phyloP scores from a whole-genome alignment of 2,113 vertebrate species.

The Paedocypris sp. region DNA sequence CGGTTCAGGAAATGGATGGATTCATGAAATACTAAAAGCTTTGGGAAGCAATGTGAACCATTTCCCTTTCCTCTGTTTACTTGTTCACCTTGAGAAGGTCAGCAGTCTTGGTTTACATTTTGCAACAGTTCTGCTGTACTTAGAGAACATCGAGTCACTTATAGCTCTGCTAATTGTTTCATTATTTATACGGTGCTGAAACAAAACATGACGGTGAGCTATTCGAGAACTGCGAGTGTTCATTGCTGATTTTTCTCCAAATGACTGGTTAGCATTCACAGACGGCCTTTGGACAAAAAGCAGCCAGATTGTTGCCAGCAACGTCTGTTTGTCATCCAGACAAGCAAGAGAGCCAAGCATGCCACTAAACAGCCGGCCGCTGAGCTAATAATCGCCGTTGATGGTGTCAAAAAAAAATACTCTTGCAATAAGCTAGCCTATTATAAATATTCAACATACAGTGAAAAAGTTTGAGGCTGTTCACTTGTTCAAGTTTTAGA shows the following conservation, averaged over 20 bases:
- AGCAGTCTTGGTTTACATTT: background rate
- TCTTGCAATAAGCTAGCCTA: no score
- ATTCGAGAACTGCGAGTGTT: conserved; percentile 46
- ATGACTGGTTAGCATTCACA: conserved; percentile 42
- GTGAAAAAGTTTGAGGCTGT: no score
- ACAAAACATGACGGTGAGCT: conserved; percentile 12
- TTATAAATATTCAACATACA: no score
- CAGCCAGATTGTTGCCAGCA: conserved; percentile 9
- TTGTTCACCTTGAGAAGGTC: background rate
- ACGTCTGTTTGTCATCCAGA: conserved; percentile 43
- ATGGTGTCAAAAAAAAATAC: no score
- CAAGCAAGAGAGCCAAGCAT: conserved; percentile 35
- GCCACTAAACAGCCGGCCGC: conserved; percentile 36
- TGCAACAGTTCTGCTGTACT: background rate
- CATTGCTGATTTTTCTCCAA: conserved; percentile 29
- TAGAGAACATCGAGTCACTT: background rate
- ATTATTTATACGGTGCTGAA: background rate
- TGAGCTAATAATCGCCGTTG: conserved; percentile 39
- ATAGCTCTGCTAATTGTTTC: background rate
- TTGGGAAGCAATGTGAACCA: no score
- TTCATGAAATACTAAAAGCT: no score
- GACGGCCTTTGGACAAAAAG: conserved; percentile 22
- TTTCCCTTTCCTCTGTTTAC: background rate
- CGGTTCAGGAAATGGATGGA: no score
- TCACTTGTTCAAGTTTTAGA: no score